phyloP scores from a whole-genome alignment of 2,888 invertebrate genomes.

The Lasioglossum zephyrum region DNA sequence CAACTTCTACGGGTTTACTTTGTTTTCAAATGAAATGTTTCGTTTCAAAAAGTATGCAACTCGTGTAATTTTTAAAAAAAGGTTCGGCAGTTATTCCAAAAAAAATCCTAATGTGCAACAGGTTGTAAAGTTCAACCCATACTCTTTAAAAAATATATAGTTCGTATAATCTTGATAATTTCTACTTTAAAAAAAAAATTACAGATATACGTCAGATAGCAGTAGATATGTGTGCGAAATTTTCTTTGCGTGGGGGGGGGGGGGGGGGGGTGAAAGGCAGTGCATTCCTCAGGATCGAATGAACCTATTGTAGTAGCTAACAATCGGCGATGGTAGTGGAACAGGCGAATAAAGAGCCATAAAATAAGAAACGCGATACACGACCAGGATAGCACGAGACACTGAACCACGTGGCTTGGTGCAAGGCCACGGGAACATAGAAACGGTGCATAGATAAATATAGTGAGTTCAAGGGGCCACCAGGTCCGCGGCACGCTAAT shows the following conservation, averaged over 20 bases:
- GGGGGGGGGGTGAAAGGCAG: not conserved
- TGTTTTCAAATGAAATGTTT: not conserved
- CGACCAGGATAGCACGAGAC: not conserved
- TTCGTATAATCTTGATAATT: not conserved
- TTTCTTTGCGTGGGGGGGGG: not conserved
- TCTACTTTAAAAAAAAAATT: not conserved
- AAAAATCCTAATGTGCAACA: too few species aligned
- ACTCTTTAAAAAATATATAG: too few species aligned
- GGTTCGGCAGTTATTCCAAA: too few species aligned
- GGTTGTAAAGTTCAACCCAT: too few species aligned
- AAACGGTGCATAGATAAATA: conserved; percentile 45
- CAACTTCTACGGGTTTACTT: not conserved
- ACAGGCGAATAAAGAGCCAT: conserved; percentile 13
- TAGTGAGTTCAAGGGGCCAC: not conserved
- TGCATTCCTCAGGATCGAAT: conserved; percentile 33
- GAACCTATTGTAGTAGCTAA: conserved; percentile 11
- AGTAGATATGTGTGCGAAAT: not conserved
- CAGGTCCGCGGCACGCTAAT: not conserved
- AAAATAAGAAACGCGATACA: conserved; percentile 29
- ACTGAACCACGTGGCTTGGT: conserved; percentile 17
- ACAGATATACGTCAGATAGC: not conserved
- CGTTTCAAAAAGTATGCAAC: too few species aligned
- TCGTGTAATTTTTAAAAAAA: too few species aligned
- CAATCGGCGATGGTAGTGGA: conserved; percentile 1
- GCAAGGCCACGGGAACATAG: conserved; percentile 21